A percentile compares a stretch with the other conserved stretches of the same genome.
Evolutionary conservation across 2,888 invertebrate genomes (phyloP).

Genomic region (Epinotia demarniana): DNA sequence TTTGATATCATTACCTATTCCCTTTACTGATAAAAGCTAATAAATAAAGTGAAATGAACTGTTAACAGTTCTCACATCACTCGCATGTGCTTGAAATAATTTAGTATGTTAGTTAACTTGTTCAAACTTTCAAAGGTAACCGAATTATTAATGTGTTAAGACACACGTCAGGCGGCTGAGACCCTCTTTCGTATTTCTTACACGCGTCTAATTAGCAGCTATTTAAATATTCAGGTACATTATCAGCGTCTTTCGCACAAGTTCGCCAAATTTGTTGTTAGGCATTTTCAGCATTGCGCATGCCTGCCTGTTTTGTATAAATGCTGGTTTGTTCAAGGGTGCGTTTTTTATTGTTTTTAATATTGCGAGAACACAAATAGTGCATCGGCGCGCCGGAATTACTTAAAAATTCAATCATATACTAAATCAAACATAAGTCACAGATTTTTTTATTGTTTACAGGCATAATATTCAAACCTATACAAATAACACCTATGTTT

Average conservation of each 20-base stretch:
- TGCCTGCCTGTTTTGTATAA: neutral
- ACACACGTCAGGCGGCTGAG: conserved; percentile 55
- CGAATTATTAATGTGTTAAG: conserved; percentile 58
- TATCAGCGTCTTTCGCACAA: conserved; percentile 21
- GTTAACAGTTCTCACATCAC: conserved; percentile 23
- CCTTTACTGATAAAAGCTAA: neutral
- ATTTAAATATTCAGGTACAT: conserved; percentile 57
- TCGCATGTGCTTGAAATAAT: conserved; percentile 27
- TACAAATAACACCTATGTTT: too few species aligned
- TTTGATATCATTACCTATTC: neutral
- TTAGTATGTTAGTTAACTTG: conserved; percentile 36
- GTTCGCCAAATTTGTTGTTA: conserved; percentile 2
- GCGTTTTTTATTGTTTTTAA: too few species aligned
- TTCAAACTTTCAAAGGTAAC: conserved; percentile 32
- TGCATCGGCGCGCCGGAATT: too few species aligned
- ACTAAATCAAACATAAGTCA: too few species aligned
- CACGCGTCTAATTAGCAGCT: conserved; percentile 56
- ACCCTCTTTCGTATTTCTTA: conserved; percentile 61
- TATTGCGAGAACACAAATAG: too few species aligned
- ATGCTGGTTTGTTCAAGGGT: too few species aligned
- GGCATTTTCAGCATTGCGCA: neutral
- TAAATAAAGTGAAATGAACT: conserved; percentile 9
- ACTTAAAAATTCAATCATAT: too few species aligned
- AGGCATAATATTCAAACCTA: too few species aligned
- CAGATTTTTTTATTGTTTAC: too few species aligned